Percentiles rank a stretch among this genome's conserved stretches.
phyloP scores from a whole-genome alignment of 2,797 vertebrate genomes.

The Poecilia wingei region DNA sequence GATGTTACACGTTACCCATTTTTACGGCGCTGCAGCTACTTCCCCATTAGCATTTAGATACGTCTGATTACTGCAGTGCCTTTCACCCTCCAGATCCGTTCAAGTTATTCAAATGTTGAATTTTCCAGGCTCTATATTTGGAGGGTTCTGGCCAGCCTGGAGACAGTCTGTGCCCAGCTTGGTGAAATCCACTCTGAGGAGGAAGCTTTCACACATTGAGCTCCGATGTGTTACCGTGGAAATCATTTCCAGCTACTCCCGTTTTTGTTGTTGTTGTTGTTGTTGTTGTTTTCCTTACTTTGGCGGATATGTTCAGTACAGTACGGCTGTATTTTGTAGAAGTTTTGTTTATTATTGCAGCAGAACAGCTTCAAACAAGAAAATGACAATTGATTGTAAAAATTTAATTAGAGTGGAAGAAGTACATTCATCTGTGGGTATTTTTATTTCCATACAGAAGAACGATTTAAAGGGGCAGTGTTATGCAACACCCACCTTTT shows the following conservation, averaged over 20 bases:
- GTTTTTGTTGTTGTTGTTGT: neutral
- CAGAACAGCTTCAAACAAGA: neutral
- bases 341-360: neutral
- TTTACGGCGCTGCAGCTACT: constrained; percentile 8
- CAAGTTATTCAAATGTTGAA: constrained; percentile 7
- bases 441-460: neutral
- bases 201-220: neutral
- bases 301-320: neutral
- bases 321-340: neutral
- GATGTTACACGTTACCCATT: constrained; percentile 18
- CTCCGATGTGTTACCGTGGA: neutral
- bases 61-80: constrained; percentile 5
- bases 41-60: constrained; percentile 51
- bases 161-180: neutral
- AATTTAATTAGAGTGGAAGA: neutral
- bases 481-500: too few species aligned
- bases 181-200: neutral
- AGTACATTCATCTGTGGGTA: neutral
- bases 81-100: neutral
- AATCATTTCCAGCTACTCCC: neutral
- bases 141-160: neutral
- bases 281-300: neutral
- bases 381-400: neutral
- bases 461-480: neutral
- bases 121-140: neutral